A percentile compares a stretch with the other conserved stretches of the same genome.
Evolutionary conservation across 2,797 vertebrate species (phyloP).

Genomic region (Sciurus vulgaris): DNA sequence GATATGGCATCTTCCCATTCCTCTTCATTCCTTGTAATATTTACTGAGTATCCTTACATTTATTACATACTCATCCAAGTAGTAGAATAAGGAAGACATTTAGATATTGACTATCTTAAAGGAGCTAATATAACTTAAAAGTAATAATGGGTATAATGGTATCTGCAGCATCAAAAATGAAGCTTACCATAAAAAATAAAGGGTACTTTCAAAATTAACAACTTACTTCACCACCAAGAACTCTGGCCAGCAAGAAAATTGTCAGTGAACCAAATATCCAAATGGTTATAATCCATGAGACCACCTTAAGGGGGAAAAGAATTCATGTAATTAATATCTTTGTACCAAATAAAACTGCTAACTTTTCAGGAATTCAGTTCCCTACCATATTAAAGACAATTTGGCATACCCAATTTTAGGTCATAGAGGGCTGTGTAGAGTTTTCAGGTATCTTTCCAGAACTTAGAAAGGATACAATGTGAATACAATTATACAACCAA

Average conservation of each 20-base stretch:
- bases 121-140: slow-evolving; percentile 53
- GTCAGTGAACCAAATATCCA: slow-evolving; percentile 99
- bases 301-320: slow-evolving; percentile 90
- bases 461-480: slow-evolving; percentile 26
- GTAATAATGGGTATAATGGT: neutral
- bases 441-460: slow-evolving; percentile 44
- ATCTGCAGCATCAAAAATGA: slow-evolving; percentile 31
- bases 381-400: slow-evolving; percentile 28
- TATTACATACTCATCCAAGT: slow-evolving; percentile 11
- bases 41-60: neutral
- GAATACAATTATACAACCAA: slow-evolving; percentile 54
- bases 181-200: slow-evolving; percentile 51
- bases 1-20: neutral
- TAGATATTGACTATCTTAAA: slow-evolving; percentile 29
- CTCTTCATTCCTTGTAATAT: neutral
- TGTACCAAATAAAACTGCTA: neutral
- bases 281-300: slow-evolving; percentile 99
- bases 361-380: slow-evolving; percentile 62
- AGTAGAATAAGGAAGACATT: neutral
- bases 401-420: neutral
- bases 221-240: slow-evolving; percentile 98
- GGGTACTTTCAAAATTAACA: slow-evolving; percentile 57
- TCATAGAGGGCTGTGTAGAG: neutral
- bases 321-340: slow-evolving; percentile 54
- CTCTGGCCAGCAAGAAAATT: slow-evolving; percentile 97